Evolutionary conservation across 2,797 vertebrate species (phyloP), one percentile per base, ranked within the genome.

Genomic region (Parauchenoglanis punctatus): DNA sequence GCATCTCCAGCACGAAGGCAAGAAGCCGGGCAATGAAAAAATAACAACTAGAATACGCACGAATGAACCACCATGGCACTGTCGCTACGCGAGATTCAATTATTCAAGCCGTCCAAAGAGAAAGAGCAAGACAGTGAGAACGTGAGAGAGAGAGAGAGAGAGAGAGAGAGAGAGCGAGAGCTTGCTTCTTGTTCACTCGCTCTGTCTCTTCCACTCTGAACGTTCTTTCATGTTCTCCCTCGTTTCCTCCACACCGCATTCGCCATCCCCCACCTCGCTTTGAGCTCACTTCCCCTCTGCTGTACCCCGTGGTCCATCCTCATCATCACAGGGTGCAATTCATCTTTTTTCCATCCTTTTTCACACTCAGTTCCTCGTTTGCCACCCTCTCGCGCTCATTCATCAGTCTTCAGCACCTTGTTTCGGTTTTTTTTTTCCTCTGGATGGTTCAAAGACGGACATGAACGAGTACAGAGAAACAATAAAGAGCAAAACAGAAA

Each of bases 41-140:
- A 96, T 95, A 94, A 95, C 92, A 92, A 91, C 92, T 94, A 93
- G 93, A 96, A 95, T 94, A 95, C 94, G 93, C 92, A 96, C 94
- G 94, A 95, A 93, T 93, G 92, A 93, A 94, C 93, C 92, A 92
- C 90, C 70, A 89, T 91, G 89, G 83, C 91, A 90, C 89, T 85
- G 85, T 86, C 40, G 70, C 87, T 70, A 88, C 52, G 77, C 87
- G 25, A 87, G 88, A 92, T 93, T 95, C 90, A 94, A 95, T 96
- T 94, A 95, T 95, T 95, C 91, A 95, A 89, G 89, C 88, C 72
- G 84, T 92, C 90, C 89, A 78, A 87, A 81, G 49, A 87, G 72
- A 40, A 40, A 40, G 40, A 40, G 40, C 40, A 40, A 40, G 40
- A 49, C 7, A 49, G 7, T 7, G 49, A 49, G 6, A 78, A 87